Percentiles rank a stretch among this genome's conserved stretches.
These are phyloP conservation scores for Rhineura floridana DNA, from an alignment of 2,113 vertebrate species.

Conservation along the genomic window DNA sequence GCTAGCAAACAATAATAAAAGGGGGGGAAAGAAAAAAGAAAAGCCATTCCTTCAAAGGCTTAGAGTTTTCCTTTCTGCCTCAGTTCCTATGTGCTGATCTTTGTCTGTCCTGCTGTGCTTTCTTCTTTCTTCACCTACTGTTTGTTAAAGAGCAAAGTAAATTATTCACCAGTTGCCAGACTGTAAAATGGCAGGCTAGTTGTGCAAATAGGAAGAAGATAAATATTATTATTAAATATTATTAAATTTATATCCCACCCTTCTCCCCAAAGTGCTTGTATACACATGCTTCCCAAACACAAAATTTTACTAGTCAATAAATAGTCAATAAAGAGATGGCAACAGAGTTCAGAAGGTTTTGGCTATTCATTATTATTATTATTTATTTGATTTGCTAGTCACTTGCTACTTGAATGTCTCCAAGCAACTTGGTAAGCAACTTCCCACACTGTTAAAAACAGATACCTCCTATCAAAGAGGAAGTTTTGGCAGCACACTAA, in stretches of 20 bases:
- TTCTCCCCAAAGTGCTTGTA: too few relatives aligned
- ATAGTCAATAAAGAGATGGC: background rate
- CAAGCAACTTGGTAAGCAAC: too few relatives aligned
- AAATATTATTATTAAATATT: too few relatives aligned
- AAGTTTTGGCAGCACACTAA: too few relatives aligned
- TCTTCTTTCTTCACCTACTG: constrained; percentile 20
- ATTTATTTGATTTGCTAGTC: background rate
- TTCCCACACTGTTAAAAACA: too few relatives aligned
- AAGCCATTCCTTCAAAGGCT: background rate
- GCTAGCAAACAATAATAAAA: background rate
- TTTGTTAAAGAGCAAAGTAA: constrained; percentile 29
- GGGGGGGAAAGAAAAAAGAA: background rate
- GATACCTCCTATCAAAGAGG: too few relatives aligned
- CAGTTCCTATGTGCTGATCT: background rate
- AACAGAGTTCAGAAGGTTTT: background rate
- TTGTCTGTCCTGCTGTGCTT: background rate
- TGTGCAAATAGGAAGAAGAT: constrained; percentile 1
- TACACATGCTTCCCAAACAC: background rate
- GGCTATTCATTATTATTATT: background rate
- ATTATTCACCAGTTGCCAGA: constrained; percentile 32
- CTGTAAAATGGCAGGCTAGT: constrained; percentile 7
- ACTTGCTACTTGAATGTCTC: too few relatives aligned
- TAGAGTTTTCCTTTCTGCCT: background rate
- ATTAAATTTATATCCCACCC: too few relatives aligned
- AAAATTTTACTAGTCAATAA: background rate